Evolutionary conservation across 2,888 invertebrate species (phyloP), one percentile per base, ranked within the genome.

Genomic region (Baronia brevicornis): DNA sequence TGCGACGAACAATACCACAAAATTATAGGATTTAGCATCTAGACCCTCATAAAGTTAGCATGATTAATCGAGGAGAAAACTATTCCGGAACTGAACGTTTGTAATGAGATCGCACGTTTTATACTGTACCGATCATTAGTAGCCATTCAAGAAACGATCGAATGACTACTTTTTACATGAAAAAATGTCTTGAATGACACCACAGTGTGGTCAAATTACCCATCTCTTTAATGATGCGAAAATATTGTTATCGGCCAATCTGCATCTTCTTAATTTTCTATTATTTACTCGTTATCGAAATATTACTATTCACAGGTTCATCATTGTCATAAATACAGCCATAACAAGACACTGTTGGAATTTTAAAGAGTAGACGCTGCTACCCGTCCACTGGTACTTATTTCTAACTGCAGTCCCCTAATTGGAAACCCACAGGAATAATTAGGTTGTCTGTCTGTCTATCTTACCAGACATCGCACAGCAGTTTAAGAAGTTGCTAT

Each of bases 21-120:
- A 69, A 80, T 80, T 78, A 80, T 75, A 79, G 79, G 67, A 71
- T 64, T 79, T 74, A 77, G 48, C 55, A 46, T 49, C 54, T 44
- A 54, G 62, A 62, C 72, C 60, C 66, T 74, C 70, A 70, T 74
- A 70, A 68, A 64, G 69, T 68, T 60, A 67, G 69, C 68, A 71
- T 75, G 77, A 77, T 79, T 77, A 77, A 79, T 75, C 67, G 70
- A 50, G 54, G 68, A 70, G 75, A 79, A 78, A 79, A 71, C 68
- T 58, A 62, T 61, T 47, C 52, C n/a, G 44, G 58, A 55, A 68
- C 70, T 69, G 65, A 65, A 67, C 62, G 56, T 70, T 65, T 44
- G 65, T 63, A 56, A 59, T 62, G 60, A 60, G 54, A 71, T 67
- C 60, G 64, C 71, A 72, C 70, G 71, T 64, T 74, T 69, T 65